Base-by-base conservation (phyloP, 2,797 vertebrate genomes). In the Pangasius djambal region DNA sequence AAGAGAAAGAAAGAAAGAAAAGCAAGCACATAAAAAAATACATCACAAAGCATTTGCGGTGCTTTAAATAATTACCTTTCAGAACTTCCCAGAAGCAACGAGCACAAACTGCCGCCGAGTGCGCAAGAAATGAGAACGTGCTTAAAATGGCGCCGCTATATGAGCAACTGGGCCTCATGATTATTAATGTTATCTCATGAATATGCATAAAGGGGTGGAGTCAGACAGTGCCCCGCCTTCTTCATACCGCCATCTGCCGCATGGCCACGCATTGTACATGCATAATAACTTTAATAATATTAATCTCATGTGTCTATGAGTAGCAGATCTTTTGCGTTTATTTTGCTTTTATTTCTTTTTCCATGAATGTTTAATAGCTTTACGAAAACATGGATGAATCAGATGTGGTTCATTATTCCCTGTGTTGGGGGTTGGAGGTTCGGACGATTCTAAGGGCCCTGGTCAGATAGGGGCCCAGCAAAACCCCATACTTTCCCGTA, bases 131-230 rank as follows among this genome's bases (percentile, higher is more conserved):
- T 70, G 61, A 70, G 83, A 70, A 5, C 44, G 83, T 0, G 31
- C 31, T 52, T 70, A 69, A 85, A 69, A 85, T 85, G 83, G 83
- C 83, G 83, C 10, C 83, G 83, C 65, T 85, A 55, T 85, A 85
- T 70, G 50, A 85, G 37, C 83, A 37, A 34, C 83, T 3, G 5
- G 18, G 8, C 16, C 82, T 84, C 61, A 31, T 84, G 61, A 84
- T 31, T 84, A 84, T 67, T 48, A 50, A 84, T 50, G 18, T 4
- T 0, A 65, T 9, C 20, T 85, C 44, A 85, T 85, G n/a, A 50
- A 85, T 85, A 85, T 85, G 44, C 16, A 85, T 34, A 48, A 25
- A 3, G 18, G 61, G 15, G 63, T 0, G n/a, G 6, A 40, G n/a
- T 52, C n/a, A 0, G 28, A 3, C 13, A 0, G 1, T 8, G 28